Conservation (phyloP, 2,797 vertebrate genomes). For the Jordanella pulchra region DNA sequence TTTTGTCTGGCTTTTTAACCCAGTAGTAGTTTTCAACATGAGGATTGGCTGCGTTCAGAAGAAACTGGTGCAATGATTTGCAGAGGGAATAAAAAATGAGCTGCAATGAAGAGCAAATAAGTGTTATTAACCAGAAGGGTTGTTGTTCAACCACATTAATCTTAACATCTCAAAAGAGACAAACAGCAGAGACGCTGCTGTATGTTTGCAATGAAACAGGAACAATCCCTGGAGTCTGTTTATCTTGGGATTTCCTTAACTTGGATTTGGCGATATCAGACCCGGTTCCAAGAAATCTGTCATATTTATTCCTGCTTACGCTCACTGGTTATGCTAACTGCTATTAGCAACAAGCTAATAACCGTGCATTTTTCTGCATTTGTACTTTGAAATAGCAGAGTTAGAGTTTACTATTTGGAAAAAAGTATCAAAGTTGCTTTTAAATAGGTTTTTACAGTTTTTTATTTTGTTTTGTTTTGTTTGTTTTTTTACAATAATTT, state of each 20-base stretch:
- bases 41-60: neutral
- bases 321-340: neutral
- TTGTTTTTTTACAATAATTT: no score
- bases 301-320: no score
- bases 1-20: neutral
- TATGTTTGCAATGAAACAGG: neutral
- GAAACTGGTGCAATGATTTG: neutral
- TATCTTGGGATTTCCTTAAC: neutral
- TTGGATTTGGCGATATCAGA: neutral
- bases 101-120: neutral
- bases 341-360: neutral
- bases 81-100: neutral
- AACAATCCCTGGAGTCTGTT: no score
- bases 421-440: no score
- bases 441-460: no score
- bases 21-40: neutral
- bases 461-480: no score
- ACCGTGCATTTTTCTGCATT: neutral
- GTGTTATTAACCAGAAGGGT: neutral
- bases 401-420: no score
- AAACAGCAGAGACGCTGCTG: no score
- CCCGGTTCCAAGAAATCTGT: no score
- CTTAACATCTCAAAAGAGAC: neutral
- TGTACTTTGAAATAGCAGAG: neutral
- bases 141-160: no score